phyloP scores from a whole-genome alignment of 2,888 invertebrate genomes.

The Carabus problematicus region DNA sequence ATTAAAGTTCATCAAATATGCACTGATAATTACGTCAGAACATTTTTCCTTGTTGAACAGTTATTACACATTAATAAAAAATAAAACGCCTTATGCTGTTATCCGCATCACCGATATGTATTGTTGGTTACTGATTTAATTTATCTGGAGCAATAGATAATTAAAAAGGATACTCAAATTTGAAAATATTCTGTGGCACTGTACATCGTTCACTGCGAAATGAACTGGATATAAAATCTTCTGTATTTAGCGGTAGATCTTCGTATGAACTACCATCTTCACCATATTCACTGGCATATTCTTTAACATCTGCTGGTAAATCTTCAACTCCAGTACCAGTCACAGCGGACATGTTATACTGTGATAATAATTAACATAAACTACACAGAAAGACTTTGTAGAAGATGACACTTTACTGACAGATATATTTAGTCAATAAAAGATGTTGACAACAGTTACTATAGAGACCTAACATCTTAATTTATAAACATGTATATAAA shows the following conservation, averaged over 20 bases:
- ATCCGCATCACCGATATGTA: too few species aligned
- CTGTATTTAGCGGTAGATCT: slow-evolving; percentile 49
- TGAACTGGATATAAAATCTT: slow-evolving; percentile 67
- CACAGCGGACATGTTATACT: not conserved
- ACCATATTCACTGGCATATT: not conserved
- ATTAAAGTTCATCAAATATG: too few species aligned
- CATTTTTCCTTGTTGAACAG: slow-evolving; percentile 17
- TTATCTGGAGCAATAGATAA: not conserved
- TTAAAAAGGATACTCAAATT: slow-evolving; percentile 72
- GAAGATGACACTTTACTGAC: too few species aligned
- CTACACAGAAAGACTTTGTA: too few species aligned
- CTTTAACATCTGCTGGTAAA: not conserved
- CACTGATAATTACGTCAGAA: slow-evolving; percentile 10
- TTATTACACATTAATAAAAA: slow-evolving; percentile 4
- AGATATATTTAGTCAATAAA: too few species aligned
- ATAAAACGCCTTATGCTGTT: too few species aligned
- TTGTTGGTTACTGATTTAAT: not conserved
- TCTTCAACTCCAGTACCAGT: not conserved
- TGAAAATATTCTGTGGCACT: slow-evolving; percentile 66
- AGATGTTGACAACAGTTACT: too few species aligned
- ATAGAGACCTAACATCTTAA: too few species aligned
- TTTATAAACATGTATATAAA: too few species aligned
- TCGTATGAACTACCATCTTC: slow-evolving; percentile 35
- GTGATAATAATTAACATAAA: too few species aligned
- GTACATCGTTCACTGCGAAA: slow-evolving; percentile 62